A percentile compares a stretch with the other conserved stretches of the same genome.
Conservation (phyloP, 1,140 invertebrate genomes). For the Panonychus citri region DNA sequence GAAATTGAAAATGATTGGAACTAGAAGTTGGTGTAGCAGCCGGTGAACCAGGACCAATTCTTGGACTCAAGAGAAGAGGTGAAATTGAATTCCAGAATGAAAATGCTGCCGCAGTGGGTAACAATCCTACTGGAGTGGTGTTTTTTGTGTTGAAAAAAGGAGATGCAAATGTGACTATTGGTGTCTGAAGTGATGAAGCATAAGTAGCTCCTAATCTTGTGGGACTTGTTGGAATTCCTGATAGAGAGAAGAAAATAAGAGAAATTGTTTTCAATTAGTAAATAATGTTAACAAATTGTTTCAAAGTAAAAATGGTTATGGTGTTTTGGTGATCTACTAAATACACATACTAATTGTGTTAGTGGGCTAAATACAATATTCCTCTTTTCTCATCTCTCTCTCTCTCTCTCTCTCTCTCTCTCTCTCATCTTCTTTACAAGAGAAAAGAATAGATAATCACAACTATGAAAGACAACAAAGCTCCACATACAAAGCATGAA, state of each 20-base stretch:
- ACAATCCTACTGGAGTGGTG: constrained; percentile 8
- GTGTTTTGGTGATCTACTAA: background rate
- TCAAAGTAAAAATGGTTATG: background rate
- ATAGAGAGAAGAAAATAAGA: background rate
- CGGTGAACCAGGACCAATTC: constrained; percentile 1
- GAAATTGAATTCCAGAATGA: constrained; percentile 14
- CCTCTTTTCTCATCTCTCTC: background rate
- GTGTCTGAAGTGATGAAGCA: constrained; percentile 17
- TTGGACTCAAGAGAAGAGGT: constrained; percentile 9
- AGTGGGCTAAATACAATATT: background rate
- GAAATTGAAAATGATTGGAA: constrained; percentile 17
- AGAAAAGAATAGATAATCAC: background rate
- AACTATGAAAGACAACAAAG: background rate
- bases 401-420: background rate
- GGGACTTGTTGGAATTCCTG: constrained; percentile 9
- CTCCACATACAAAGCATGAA: background rate
- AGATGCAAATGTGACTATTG: constrained; percentile 16
- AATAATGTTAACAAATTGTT: too few relatives aligned
- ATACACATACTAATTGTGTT: background rate
- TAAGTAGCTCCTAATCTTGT: constrained; percentile 4
- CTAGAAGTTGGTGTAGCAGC: background rate
- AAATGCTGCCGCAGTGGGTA: constrained; percentile 10
- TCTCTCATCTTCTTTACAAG: background rate
- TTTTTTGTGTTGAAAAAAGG: constrained; percentile 16
- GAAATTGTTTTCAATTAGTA: background rate